phyloP scores from a whole-genome alignment of 2,113 vertebrate species.

The Neotragus pygmaeus region DNA sequence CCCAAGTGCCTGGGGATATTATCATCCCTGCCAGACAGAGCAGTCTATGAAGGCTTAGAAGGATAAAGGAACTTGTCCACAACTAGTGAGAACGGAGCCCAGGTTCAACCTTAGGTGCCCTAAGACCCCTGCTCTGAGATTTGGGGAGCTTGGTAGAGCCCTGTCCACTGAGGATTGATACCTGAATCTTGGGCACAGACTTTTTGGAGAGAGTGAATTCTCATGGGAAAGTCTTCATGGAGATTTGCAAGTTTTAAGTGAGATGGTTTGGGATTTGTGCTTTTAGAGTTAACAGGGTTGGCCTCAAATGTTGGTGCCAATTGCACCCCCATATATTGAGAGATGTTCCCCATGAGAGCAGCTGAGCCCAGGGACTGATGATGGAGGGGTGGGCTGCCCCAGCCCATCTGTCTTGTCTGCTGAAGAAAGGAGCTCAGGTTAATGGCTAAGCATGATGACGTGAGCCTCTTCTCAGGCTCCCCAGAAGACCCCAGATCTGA shows the following conservation, averaged over 20 bases:
- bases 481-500: background rate
- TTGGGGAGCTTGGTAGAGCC: background rate
- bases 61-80: background rate
- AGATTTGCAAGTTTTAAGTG: too few species aligned
- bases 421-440: background rate
- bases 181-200: accelerated
- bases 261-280: background rate
- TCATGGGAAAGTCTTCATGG: background rate
- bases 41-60: too few species aligned
- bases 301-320: background rate
- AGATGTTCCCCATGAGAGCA: background rate
- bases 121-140: accelerated
- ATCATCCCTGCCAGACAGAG: too few species aligned
- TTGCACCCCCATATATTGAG: background rate
- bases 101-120: too few species aligned
- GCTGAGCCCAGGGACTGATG: accelerated
- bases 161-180: background rate
- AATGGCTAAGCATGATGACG: accelerated
- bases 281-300: background rate
- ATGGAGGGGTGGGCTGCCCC: background rate
- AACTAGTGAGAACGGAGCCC: accelerated
- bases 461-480: background rate
- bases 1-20: background rate
- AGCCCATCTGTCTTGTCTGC: background rate
- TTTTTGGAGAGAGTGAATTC: background rate